Percentiles rank a stretch among this genome's conserved stretches.
Evolutionary conservation across 2,113 vertebrate species (phyloP).

Genomic region (Aspiorhynchus laticeps): DNA sequence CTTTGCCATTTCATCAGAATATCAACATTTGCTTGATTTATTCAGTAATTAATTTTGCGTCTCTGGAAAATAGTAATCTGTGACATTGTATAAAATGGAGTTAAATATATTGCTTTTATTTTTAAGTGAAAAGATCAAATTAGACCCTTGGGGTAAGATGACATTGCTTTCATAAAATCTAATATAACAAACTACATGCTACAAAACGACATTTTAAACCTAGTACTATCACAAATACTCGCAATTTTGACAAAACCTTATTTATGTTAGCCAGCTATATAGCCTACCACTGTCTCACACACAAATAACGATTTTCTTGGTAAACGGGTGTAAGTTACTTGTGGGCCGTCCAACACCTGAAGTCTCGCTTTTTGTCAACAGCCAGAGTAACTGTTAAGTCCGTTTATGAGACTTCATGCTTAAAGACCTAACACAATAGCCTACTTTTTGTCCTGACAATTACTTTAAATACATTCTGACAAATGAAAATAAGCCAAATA

Average conservation of each 20-base stretch:
- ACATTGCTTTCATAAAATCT: not conserved
- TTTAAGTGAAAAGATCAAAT: too few species aligned
- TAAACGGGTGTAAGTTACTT: not conserved
- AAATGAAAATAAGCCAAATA: not conserved
- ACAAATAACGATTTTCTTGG: not conserved
- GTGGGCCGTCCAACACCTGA: not conserved
- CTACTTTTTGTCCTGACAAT: not conserved
- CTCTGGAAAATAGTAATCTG: too few species aligned
- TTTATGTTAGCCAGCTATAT: not conserved
- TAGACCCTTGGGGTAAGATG: too few species aligned
- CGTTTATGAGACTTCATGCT: not conserved
- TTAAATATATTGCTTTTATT: too few species aligned
- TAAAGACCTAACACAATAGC: not conserved
- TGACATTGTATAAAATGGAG: too few species aligned
- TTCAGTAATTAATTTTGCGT: too few species aligned
- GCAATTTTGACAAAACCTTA: not conserved
- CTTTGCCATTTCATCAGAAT: too few species aligned
- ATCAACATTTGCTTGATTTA: too few species aligned
- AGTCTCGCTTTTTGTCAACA: not conserved
- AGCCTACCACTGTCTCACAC: too few species aligned
- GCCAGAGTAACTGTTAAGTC: not conserved
- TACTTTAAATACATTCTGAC: not conserved
- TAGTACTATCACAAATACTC: not conserved
- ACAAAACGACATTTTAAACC: not conserved
- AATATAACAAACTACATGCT: not conserved